Evolutionary conservation across 2,888 invertebrate genomes (phyloP), one percentile per base, ranked within the genome.

Genomic region (Tetanocera ferruginea): DNA sequence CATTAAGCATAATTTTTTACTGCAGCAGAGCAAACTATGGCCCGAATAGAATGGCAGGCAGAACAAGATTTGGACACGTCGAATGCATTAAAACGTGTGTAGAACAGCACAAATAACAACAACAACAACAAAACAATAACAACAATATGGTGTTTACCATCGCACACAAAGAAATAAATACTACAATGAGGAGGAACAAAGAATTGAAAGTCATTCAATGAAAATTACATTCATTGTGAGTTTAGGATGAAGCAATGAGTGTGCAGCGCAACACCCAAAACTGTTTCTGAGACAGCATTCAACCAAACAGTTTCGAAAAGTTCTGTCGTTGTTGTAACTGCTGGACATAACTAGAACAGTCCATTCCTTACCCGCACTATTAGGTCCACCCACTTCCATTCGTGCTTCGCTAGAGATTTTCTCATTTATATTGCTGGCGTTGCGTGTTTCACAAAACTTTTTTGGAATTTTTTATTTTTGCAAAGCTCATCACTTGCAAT

Each of bases 181-280:
- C 25, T 28, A 28, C 25, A 60, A 60, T 23, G 28, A 60, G 28
- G 5, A 60, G 60, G 25, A 28, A 28, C 60, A 25, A 60, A 67
- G 76, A 69, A 76, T 76, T 67, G 43, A 75, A 79, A 55, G 78
- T 79, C 67, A 79, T 78, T 78, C 76, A 57, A 34, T 77, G 37
- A 76, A 60, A 80, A 83, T 78, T 77, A 78, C 64, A 66, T 72
- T 37, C 77, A 79, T 81, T 77, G 60, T 28, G 60, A 8, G 25
- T 60, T 28, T 60, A 60, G 25, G 28, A 25, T 2, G 2, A 43
- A 43, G 60, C 60, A 60, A 60, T 60, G 60, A 60, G 60, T 60
- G 60, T 17, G 60, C 60, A 28, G 25, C 25, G 25, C 17, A 60
- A 14, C 43, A 43, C 6, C 43, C 43, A 43, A 2, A 43, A 43